Percentiles rank a stretch among this genome's conserved stretches.
phyloP scores from a whole-genome alignment of 2,113 vertebrate genomes.

The Eurystomus gularis region DNA sequence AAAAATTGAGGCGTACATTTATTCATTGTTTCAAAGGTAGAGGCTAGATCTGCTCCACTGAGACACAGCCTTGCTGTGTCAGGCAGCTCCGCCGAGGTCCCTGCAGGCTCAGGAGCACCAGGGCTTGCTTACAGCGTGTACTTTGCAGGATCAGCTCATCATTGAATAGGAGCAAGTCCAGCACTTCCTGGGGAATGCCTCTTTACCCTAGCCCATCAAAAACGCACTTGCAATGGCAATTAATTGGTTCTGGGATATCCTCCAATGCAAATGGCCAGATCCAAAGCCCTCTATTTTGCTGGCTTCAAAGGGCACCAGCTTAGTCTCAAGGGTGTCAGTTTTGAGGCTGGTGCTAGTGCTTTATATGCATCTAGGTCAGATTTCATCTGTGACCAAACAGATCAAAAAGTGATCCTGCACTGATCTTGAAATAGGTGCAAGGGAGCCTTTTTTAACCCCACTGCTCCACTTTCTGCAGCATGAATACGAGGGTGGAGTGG shows the following conservation, averaged over 20 bases:
- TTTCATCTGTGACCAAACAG: slow-evolving; percentile 6
- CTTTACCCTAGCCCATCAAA: background rate
- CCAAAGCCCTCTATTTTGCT: slow-evolving; percentile 22
- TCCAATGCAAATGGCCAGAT: slow-evolving; percentile 44
- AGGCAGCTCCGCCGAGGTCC: background rate
- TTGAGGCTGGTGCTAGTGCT: background rate
- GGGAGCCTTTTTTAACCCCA: background rate
- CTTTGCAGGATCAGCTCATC: background rate
- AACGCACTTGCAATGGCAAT: background rate
- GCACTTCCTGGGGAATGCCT: background rate
- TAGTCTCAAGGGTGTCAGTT: background rate
- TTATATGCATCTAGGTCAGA: slow-evolving; percentile 63
- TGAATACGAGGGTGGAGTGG: background rate
- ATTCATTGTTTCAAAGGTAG: background rate
- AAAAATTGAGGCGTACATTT: background rate
- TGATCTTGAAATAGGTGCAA: background rate
- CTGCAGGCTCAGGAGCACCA: background rate
- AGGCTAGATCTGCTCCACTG: background rate
- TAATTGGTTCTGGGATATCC: slow-evolving; percentile 55
- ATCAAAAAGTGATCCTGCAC: background rate
- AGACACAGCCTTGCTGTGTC: background rate
- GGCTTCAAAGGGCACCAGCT: slow-evolving; percentile 24
- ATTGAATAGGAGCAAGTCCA: background rate
- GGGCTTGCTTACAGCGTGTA: background rate
- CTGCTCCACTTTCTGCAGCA: background rate